Conservation (phyloP, 53 echinoderm and acorn worm genomes). For the Glandiceps talaboti region DNA sequence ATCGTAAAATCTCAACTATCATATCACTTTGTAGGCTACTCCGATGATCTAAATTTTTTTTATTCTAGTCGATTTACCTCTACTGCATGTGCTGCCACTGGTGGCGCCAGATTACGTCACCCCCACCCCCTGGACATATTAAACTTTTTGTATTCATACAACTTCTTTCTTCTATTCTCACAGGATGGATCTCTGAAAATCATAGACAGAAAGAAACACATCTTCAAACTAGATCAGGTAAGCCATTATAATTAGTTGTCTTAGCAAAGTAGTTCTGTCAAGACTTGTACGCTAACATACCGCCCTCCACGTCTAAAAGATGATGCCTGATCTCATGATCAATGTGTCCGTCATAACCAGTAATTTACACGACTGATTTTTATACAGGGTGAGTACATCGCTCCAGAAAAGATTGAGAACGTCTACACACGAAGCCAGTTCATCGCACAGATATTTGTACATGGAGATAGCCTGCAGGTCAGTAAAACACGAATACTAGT, state of each 20-base stretch:
- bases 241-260: not conserved
- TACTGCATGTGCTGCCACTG: too few relatives aligned
- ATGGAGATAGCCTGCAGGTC: conserved; percentile 8
- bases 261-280: too few relatives aligned
- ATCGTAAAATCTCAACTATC: too few relatives aligned
- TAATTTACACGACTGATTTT: not conserved
- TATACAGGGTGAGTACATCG: conserved; percentile 27
- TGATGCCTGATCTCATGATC: too few relatives aligned
- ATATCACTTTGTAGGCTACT: too few relatives aligned
- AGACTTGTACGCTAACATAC: too few relatives aligned
- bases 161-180: not conserved
- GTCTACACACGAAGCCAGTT: not conserved
- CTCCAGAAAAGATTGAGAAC: conserved; percentile 13
- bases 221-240: conserved; percentile 50
- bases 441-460: conserved; percentile 5
- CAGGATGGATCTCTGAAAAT: conserved; percentile 75
- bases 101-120: too few relatives aligned
- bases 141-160: too few relatives aligned
- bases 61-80: too few relatives aligned
- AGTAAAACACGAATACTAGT: not conserved
- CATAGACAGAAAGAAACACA: conserved; percentile 93
- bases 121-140: too few relatives aligned
- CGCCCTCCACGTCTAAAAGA: not conserved
- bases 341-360: too few relatives aligned
- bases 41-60: too few relatives aligned